Conservation (phyloP, 2,888 invertebrate genomes). For the Meandrusa payeni region DNA sequence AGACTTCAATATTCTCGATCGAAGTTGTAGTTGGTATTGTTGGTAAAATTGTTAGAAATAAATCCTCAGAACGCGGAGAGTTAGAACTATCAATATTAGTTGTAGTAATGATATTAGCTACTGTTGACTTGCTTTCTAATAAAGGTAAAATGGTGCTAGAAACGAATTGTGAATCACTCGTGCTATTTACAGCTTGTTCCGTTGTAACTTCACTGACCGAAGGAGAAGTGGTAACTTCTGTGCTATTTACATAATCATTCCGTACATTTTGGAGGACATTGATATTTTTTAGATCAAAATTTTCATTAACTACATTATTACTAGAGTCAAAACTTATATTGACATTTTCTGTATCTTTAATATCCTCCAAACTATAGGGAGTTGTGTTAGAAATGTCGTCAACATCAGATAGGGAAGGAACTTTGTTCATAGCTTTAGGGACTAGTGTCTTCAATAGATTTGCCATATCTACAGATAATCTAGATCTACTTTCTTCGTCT, state of each 20-base stretch:
- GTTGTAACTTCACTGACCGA: slow-evolving; percentile 32
- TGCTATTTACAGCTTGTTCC: slow-evolving; percentile 57
- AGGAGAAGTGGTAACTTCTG: slow-evolving; percentile 40
- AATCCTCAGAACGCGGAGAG: slow-evolving; percentile 26
- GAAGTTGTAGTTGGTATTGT: slow-evolving; percentile 28
- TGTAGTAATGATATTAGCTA: slow-evolving; percentile 16
- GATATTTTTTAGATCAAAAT: slow-evolving; percentile 33
- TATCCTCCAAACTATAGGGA: slow-evolving; percentile 75
- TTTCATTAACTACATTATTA: slow-evolving; percentile 28
- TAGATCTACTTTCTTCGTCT: slow-evolving; percentile 68
- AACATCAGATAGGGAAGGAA: slow-evolving; percentile 50
- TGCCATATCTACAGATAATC: slow-evolving; percentile 75
- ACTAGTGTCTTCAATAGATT: slow-evolving; percentile 74
- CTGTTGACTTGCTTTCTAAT: slow-evolving; percentile 26
- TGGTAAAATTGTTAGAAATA: slow-evolving; percentile 25
- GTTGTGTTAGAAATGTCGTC: slow-evolving; percentile 63
- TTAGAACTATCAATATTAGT: slow-evolving; percentile 12
- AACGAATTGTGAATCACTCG: slow-evolving; percentile 35
- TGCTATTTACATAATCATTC: slow-evolving; percentile 59
- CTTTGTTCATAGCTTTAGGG: slow-evolving; percentile 68
- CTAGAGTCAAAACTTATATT: slow-evolving; percentile 50
- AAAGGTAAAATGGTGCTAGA: slow-evolving; percentile 40
- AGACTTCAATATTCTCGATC: slow-evolving; percentile 18
- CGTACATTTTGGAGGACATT: slow-evolving; percentile 60
- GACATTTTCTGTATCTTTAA: slow-evolving; percentile 68